Evolutionary conservation across 2,113 vertebrate genomes (phyloP).

Genomic region (Nipponia nippon): DNA sequence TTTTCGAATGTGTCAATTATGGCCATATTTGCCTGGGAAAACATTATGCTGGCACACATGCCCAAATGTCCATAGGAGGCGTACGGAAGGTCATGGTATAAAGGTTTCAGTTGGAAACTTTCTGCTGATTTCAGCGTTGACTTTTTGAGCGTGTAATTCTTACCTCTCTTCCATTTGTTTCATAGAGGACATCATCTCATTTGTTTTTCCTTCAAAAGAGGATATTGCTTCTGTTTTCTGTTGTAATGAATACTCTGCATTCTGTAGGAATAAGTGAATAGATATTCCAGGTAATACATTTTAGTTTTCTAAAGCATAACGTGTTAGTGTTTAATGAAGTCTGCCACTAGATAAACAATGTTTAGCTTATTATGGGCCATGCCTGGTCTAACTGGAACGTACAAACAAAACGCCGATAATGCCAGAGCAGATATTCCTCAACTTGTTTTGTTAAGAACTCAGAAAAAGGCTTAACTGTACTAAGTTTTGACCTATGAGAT

Average conservation of each 20-base stretch:
- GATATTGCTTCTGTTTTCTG: conserved; percentile 83
- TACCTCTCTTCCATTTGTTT: conserved; percentile 89
- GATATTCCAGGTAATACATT: not conserved
- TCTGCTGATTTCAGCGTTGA: not conserved
- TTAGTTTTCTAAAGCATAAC: not conserved
- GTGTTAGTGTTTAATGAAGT: not conserved
- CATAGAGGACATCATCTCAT: conserved; percentile 83
- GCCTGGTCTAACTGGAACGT: not conserved
- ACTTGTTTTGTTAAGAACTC: not conserved
- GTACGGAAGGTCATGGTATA: not conserved
- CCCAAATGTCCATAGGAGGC: not conserved
- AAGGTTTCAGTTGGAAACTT: not conserved
- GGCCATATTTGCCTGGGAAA: not conserved
- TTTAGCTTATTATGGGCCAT: not conserved
- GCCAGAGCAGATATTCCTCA: not conserved
- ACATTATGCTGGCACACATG: not conserved
- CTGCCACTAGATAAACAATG: not conserved
- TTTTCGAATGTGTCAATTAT: not conserved
- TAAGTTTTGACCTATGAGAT: not conserved
- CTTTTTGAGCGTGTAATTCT: not conserved
- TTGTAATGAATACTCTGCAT: conserved; percentile 79
- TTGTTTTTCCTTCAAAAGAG: conserved; percentile 85
- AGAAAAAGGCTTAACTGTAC: not conserved
- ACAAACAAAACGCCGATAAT: conserved; percentile 4
- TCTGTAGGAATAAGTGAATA: conserved; percentile 65